A percentile compares a stretch with the other conserved stretches of the same genome.
Conservation (phyloP, 1,140 invertebrate species). For the Melitaea cinxia region DNA sequence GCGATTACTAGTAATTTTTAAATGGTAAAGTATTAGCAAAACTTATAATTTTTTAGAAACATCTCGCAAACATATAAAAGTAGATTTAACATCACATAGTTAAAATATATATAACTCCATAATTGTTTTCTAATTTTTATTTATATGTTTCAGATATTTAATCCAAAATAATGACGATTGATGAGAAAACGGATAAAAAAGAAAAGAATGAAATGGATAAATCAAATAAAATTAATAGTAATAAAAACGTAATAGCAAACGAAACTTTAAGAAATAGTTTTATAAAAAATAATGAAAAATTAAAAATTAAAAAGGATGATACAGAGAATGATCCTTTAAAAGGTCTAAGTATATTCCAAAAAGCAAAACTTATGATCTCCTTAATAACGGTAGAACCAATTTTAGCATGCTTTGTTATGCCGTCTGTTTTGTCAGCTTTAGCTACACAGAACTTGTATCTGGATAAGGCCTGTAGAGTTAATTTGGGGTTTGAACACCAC, state of each 20-base stretch:
- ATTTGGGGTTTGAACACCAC: conserved; percentile 86
- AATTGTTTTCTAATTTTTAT: conserved; percentile 7
- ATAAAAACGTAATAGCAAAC: conserved; percentile 60
- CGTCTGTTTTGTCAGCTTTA: conserved; percentile 88
- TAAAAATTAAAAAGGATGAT: conserved; percentile 42
- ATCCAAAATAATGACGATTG: conserved; percentile 53
- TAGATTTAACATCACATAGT: no score
- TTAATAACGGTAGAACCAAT: conserved; percentile 91
- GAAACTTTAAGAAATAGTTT: conserved; percentile 59
- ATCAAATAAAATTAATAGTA: conserved; percentile 47
- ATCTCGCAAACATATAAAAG: no score
- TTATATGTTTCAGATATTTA: conserved; percentile 56
- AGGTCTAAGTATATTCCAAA: conserved; percentile 80
- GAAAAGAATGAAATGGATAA: conserved; percentile 42
- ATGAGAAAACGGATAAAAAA: conserved; percentile 54
- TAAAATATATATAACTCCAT: no score
- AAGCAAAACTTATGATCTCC: conserved; percentile 80
- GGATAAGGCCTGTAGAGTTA: conserved; percentile 92
- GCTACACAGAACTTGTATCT: conserved; percentile 91
- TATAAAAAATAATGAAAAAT: conserved; percentile 51
- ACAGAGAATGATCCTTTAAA: conserved; percentile 60
- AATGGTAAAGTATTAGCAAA: no score
- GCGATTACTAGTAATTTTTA: no score
- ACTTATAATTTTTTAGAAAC: no score
- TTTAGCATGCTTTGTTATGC: conserved; percentile 90